Evolutionary conservation across 2,888 invertebrate species (phyloP).

Genomic region (Cheilosia variabilis): DNA sequence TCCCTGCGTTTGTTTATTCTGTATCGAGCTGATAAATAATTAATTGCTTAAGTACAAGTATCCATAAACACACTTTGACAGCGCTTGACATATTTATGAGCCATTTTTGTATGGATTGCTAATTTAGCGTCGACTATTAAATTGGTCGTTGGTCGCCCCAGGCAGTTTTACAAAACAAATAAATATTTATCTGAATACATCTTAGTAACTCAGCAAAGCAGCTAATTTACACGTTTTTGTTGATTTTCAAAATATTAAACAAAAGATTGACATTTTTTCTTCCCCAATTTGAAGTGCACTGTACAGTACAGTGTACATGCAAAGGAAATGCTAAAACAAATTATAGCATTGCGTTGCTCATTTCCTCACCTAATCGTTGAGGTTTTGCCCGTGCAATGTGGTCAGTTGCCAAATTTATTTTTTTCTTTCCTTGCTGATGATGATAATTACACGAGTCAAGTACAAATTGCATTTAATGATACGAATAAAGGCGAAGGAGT

Average conservation of each 20-base stretch:
- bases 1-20: neutral
- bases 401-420: neutral
- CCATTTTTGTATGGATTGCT: too few species aligned
- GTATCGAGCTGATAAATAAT: neutral
- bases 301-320: too few species aligned
- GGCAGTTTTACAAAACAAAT: too few species aligned
- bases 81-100: neutral
- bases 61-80: neutral
- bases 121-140: too few species aligned
- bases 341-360: conserved; percentile 12
- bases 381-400: neutral
- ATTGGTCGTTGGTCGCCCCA: too few species aligned
- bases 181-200: too few species aligned
- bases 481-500: neutral
- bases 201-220: too few species aligned
- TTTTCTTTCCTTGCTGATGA: neutral
- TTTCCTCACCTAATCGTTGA: neutral
- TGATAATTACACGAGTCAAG: neutral
- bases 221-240: neutral
- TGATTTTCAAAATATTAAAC: neutral
- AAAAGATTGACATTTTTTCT: too few species aligned
- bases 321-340: conserved; percentile 2
- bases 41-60: neutral
- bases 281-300: too few species aligned
- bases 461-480: neutral